Base-by-base conservation (phyloP, 2,797 vertebrate genomes). In the Dendrocincla tyrannina region DNA sequence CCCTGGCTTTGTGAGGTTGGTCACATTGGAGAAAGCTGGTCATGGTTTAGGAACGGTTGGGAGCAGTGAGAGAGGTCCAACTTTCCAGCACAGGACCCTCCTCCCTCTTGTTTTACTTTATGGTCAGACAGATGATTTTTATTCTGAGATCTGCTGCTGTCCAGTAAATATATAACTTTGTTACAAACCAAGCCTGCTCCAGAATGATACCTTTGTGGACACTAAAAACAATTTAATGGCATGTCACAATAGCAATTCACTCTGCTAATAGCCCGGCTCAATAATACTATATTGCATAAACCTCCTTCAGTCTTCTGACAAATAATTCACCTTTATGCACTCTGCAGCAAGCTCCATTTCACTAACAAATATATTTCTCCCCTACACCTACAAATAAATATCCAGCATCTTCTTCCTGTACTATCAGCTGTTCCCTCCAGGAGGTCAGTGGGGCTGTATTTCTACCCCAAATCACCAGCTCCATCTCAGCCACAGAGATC, bases 141-240 rank as follows among this genome's bases (percentile, higher is more conserved):
- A 90, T 97, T 98, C 95, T 35, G 49, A 97, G 97, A 98, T 97
- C 97, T 97, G 96, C 95, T 95, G 96, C 97, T 98, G 98, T 98
- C 98, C 98, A 97, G 97, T 96, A 98, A 98, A 98, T 98, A 98
- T 98, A 98, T 96, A 98, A 98, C 98, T 97, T 97, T 97, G 97
- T 98, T 98, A 97, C 96, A 97, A 98, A 98, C 98, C 97, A 96
- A 97, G 97, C 97, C 97, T 97, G 97, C 97, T 97, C 88, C 95
- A 96, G 96, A 98, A 98, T 97, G 97, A 98, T 98, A 98, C 98
- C 98, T 98, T 97, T 97, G 98, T 98, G 98, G 97, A 98, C 98
- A 98, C 97, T 98, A 98, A 98, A 98, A 98, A 98, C 98, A 98
- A 98, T 98, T 98, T 98, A 98, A 98, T 98, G 97, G 96, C 95